A percentile compares a stretch with the other conserved stretches of the same genome.
Evolutionary conservation across 2,113 vertebrate species (phyloP).

Genomic region (Carassius gibelio): DNA sequence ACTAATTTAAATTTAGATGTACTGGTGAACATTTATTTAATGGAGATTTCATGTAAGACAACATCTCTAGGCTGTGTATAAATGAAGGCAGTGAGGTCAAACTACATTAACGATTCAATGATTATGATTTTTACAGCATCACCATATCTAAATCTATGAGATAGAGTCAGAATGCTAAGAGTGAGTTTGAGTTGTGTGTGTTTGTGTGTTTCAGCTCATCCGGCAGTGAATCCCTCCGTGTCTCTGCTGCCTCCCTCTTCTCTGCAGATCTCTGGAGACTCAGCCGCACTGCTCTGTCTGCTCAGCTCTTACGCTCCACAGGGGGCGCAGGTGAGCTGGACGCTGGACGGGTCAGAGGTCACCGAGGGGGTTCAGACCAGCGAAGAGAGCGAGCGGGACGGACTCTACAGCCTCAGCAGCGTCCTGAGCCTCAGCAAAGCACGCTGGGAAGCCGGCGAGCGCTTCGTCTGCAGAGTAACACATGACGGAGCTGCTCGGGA

Average conservation of each 20-base stretch:
- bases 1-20: too few species aligned
- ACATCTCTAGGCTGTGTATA: too few species aligned
- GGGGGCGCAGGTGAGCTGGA: constrained; percentile 33
- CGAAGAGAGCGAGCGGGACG: constrained; percentile 38
- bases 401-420: constrained; percentile 56
- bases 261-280: constrained; percentile 36
- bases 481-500: constrained; percentile 45
- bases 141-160: too few species aligned
- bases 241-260: constrained; percentile 48
- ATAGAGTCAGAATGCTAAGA: too few species aligned
- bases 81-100: too few species aligned
- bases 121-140: too few species aligned
- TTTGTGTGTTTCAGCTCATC: constrained; percentile 22
- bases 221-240: constrained; percentile 31
- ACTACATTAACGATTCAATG: too few species aligned
- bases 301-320: constrained; percentile 52
- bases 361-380: too few species aligned
- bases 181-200: neutral
- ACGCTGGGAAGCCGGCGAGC: constrained; percentile 47
- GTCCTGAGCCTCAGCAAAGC: constrained; percentile 30
- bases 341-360: neutral
- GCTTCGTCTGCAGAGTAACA: constrained; percentile 54
- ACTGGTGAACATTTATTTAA: too few species aligned
- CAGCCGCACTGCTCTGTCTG: constrained; percentile 50
- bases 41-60: too few species aligned